Evolutionary conservation across 2,797 vertebrate genomes (phyloP).

Genomic region (Pipistrellus kuhlii): DNA sequence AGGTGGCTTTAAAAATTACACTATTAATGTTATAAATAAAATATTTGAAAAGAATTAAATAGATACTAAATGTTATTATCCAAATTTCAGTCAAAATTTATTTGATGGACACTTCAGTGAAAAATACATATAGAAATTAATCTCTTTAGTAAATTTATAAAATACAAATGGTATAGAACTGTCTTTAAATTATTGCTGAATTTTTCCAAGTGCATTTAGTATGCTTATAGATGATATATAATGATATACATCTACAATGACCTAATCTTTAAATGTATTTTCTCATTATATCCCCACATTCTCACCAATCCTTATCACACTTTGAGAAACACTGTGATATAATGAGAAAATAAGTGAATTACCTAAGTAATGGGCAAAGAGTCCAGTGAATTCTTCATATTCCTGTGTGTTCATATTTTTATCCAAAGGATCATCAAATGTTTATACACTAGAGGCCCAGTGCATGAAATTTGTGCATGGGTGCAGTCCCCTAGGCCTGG

Average conservation of each 20-base stretch:
- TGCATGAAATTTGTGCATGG: too few relatives aligned
- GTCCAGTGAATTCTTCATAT: neutral
- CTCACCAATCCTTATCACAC: too few relatives aligned
- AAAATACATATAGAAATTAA: neutral
- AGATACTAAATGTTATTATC: slow-evolving; percentile 9
- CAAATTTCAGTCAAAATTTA: slow-evolving; percentile 24
- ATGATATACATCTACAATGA: neutral
- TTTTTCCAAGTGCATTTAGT: slow-evolving; percentile 14
- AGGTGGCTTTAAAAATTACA: neutral
- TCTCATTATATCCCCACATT: neutral
- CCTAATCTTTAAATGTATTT: neutral
- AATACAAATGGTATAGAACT: slow-evolving; percentile 20
- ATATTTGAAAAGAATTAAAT: slow-evolving; percentile 11
- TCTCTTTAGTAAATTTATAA: slow-evolving; percentile 35
- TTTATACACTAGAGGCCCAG: neutral
- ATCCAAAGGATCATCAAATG: neutral
- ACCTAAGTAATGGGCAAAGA: neutral
- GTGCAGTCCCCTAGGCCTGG: too few relatives aligned
- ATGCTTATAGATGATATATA: slow-evolving; percentile 9
- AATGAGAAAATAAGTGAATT: neutral
- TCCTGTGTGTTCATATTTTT: neutral
- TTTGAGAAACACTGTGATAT: too few relatives aligned
- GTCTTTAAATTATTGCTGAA: neutral
- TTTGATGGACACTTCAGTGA: neutral
- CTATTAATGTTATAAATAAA: neutral